Conservation (phyloP, 2,888 invertebrate species). For the Drosophila putrida region DNA sequence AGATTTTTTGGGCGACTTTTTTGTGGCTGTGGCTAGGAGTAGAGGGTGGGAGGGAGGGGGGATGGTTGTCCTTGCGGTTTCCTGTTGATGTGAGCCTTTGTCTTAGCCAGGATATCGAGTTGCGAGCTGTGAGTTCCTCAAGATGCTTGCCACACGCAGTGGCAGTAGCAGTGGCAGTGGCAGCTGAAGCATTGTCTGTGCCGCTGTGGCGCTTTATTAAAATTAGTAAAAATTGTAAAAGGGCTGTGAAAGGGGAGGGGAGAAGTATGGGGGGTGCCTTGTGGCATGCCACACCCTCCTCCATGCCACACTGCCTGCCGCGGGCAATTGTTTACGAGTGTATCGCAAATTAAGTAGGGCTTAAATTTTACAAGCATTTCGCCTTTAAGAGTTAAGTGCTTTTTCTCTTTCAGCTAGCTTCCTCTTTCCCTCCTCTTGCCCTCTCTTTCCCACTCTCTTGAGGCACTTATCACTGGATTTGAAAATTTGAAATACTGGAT, state of each 20-base stretch:
- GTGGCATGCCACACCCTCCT: constrained; percentile 6
- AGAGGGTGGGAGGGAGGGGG: neutral
- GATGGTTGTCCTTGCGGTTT: constrained; percentile 66
- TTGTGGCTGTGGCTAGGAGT: neutral
- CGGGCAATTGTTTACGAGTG: constrained; percentile 79
- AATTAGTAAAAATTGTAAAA: constrained; percentile 82
- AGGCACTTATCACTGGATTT: constrained; percentile 10
- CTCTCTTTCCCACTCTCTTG: neutral
- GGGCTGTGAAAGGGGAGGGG: constrained; percentile 1
- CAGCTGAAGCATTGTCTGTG: constrained; percentile 56
- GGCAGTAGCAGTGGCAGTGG: constrained; percentile 11
- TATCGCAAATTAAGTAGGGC: constrained; percentile 81
- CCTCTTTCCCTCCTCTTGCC: neutral
- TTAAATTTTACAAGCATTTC: constrained; percentile 81
- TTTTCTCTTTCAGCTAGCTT: constrained; percentile 59
- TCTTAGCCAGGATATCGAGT: constrained; percentile 73
- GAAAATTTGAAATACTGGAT: constrained; percentile 38
- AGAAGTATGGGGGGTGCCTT: neutral
- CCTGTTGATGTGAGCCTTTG: constrained; percentile 79
- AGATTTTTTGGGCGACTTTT: constrained; percentile 35
- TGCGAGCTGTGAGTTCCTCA: constrained; percentile 33
- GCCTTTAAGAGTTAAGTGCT: constrained; percentile 80
- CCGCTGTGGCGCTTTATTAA: constrained; percentile 75
- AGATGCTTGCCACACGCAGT: constrained; percentile 26
- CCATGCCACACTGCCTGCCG: constrained; percentile 36